phyloP scores from a whole-genome alignment of 2,888 invertebrate species.

The Caenorhabditis drosophilae region DNA sequence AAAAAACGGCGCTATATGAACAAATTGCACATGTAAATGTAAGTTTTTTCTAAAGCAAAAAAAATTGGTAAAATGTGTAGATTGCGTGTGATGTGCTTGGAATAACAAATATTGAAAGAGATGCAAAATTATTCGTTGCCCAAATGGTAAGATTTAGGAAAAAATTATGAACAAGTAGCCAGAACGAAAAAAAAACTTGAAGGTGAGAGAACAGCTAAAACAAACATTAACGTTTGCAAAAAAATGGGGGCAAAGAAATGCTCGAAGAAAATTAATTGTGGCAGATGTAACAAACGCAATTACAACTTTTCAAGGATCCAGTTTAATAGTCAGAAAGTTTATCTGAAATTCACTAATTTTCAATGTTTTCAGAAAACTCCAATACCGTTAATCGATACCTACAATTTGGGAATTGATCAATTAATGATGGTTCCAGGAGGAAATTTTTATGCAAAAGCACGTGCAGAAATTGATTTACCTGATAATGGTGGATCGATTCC shows the following conservation, averaged over 20 bases:
- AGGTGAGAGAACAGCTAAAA: not conserved
- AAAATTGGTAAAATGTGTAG: not conserved
- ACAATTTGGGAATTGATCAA: not conserved
- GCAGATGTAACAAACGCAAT: not conserved
- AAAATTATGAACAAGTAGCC: not conserved
- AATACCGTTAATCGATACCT: not conserved
- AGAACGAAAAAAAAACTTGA: not conserved
- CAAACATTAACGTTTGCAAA: not conserved
- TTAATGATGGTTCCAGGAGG: not conserved
- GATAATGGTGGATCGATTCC: not conserved
- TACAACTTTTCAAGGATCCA: not conserved
- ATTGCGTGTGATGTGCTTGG: conserved; percentile 15
- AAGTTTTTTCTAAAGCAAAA: too few relatives aligned
- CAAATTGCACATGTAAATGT: too few relatives aligned
- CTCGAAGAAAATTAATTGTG: not conserved
- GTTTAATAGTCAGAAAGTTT: not conserved
- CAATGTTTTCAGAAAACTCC: not conserved
- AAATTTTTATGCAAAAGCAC: not conserved
- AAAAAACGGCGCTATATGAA: too few relatives aligned
- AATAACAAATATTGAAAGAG: conserved; percentile 13
- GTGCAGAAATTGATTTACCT: not conserved
- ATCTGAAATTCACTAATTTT: not conserved
- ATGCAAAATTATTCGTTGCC: conserved; percentile 4
- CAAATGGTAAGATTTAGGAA: conserved; percentile 9
- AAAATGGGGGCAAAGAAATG: not conserved